phyloP scores from a whole-genome alignment of 23 tunicate species.

The Trididemnum miniatum region DNA sequence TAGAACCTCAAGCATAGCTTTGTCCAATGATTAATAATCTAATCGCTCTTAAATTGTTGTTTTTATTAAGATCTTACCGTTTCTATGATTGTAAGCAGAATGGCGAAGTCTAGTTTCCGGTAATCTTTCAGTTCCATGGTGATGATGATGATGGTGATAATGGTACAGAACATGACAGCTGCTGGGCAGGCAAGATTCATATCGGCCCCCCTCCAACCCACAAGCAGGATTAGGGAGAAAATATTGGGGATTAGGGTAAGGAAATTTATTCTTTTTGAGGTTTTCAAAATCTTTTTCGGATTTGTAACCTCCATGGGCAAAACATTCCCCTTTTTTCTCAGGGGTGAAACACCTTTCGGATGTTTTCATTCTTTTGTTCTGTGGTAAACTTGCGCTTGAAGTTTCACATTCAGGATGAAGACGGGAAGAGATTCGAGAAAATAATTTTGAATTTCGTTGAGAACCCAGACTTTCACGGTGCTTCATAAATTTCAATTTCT shows the following conservation, averaged over 20 bases:
- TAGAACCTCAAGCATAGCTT: too few relatives aligned
- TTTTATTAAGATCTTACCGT: conserved; percentile 16
- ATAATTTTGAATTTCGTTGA: neutral
- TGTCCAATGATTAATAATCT: too few relatives aligned
- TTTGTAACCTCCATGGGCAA: neutral
- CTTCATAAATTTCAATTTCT: neutral
- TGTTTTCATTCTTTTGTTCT: neutral
- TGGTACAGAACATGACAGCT: conserved; percentile 50
- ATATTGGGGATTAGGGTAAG: neutral
- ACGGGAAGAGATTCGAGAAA: neutral
- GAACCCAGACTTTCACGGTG: neutral
- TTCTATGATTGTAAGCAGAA: neutral
- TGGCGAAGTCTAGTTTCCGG: neutral
- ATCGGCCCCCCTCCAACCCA: neutral
- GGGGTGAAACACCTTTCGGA: neutral
- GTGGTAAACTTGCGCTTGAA: neutral
- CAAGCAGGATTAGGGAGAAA: neutral
- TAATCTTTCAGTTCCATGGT: conserved; percentile 19
- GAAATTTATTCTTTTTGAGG: neutral
- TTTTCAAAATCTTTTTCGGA: too few relatives aligned
- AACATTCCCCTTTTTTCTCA: neutral
- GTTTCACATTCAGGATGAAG: neutral
- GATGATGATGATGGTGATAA: conserved; percentile 60
- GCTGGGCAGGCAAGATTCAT: conserved; percentile 26
- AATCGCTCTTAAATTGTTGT: too few relatives aligned